A percentile compares a stretch with the other conserved stretches of the same genome.
Conservation (phyloP, 2,113 vertebrate species). For the Ochotona princeps region DNA sequence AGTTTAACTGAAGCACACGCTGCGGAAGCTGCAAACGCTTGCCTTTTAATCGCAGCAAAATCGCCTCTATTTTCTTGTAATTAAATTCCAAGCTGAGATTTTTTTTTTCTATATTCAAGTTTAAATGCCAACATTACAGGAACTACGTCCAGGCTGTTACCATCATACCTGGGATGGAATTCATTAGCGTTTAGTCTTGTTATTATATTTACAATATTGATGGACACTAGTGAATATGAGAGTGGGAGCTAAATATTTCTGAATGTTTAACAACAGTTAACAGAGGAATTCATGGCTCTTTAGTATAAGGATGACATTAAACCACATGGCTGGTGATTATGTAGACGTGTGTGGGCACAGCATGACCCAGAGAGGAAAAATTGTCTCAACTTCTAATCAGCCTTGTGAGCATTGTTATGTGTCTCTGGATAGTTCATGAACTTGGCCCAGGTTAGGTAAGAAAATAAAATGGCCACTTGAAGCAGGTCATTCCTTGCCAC, state of each 20-base stretch:
- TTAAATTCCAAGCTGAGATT: slow-evolving; percentile 36
- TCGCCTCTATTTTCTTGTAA: slow-evolving; percentile 47
- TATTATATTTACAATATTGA: slow-evolving; percentile 30
- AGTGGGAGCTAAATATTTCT: neutral
- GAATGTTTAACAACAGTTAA: slow-evolving; percentile 20
- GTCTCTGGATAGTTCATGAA: neutral
- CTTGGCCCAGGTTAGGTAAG: neutral
- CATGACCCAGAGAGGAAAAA: neutral
- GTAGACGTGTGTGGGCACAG: neutral
- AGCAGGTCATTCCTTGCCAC: neutral
- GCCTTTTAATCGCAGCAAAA: neutral
- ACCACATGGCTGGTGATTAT: neutral
- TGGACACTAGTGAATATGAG: neutral
- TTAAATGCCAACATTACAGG: slow-evolving; percentile 34
- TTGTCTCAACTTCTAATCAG: neutral
- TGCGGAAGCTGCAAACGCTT: neutral
- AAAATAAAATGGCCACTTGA: neutral
- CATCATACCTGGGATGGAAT: neutral
- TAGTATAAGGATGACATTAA: neutral
- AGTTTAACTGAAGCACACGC: neutral
- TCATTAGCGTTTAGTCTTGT: slow-evolving; percentile 23
- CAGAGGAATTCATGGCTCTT: slow-evolving; percentile 5
- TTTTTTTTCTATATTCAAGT: slow-evolving; percentile 17
- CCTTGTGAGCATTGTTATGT: neutral
- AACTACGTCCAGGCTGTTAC: slow-evolving; percentile 13